Percentiles rank a stretch among this genome's conserved stretches.
These are phyloP conservation scores for Steatornis caripensis DNA, from an alignment of 2,113 vertebrate species.

Conservation along the genomic window DNA sequence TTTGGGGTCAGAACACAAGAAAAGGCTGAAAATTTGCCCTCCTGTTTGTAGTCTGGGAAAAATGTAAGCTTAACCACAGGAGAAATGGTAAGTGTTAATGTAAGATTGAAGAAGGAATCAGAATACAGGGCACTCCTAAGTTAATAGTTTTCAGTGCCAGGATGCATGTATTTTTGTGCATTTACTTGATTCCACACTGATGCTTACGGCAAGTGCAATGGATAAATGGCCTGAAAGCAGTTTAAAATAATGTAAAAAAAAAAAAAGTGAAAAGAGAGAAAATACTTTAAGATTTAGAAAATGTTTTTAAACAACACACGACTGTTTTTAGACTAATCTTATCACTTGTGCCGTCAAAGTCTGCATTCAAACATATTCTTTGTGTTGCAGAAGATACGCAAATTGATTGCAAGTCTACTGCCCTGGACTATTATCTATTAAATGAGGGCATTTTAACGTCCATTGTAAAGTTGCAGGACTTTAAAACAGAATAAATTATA, in stretches of 20 bases:
- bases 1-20: not conserved
- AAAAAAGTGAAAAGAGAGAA: not conserved
- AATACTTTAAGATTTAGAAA: not conserved
- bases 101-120: not conserved
- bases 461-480: not conserved
- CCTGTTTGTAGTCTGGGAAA: not conserved
- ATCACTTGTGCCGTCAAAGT: not conserved
- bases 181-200: fast-evolving
- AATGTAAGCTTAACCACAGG: not conserved
- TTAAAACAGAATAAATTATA: not conserved
- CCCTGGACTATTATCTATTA: not conserved
- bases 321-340: not conserved
- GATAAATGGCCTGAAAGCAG: not conserved
- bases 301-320: not conserved
- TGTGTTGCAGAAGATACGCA: not conserved
- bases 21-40: not conserved
- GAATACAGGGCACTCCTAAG: not conserved
- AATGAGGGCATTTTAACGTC: not conserved
- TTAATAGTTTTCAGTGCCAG: not conserved
- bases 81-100: not conserved
- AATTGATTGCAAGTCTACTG: not conserved
- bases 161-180: not conserved
- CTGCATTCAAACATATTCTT: not conserved
- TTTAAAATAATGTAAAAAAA: not conserved
- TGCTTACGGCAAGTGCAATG: not conserved